A percentile compares a stretch with the other conserved stretches of the same genome.
phyloP scores from a whole-genome alignment of 2,113 vertebrate genomes.

The Orcinus orca region DNA sequence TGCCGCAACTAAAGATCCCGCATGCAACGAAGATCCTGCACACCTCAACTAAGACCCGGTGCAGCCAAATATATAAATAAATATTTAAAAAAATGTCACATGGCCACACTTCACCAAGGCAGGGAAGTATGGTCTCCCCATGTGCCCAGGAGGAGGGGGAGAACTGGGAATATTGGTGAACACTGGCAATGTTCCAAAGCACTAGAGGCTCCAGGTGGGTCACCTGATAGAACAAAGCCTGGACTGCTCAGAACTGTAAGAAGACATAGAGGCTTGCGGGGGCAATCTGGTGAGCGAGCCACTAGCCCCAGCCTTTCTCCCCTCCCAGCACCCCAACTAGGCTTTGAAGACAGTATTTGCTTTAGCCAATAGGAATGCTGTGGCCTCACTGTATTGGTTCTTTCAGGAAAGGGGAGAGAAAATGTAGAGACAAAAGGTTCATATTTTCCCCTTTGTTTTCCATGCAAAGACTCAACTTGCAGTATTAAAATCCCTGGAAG shows the following conservation, averaged over 20 bases:
- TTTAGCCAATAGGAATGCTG: background rate
- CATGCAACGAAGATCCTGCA: no score
- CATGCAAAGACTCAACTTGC: background rate
- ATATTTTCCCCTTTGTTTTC: constrained; percentile 21
- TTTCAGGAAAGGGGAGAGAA: constrained; percentile 43
- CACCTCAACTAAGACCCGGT: no score
- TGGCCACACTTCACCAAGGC: background rate
- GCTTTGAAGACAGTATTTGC: background rate
- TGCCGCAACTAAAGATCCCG: no score
- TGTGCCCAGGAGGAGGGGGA: background rate
- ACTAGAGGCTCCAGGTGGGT: background rate
- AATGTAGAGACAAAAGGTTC: background rate
- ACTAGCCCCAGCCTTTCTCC: background rate
- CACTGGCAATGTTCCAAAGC: background rate
- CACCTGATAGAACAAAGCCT: background rate
- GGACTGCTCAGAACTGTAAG: background rate
- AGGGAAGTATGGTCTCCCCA: background rate
- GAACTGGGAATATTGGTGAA: background rate
- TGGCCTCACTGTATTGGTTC: background rate
- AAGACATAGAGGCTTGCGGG: background rate
- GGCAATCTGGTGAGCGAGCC: background rate
- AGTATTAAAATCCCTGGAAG: background rate
- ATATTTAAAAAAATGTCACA: background rate
- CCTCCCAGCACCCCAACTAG: background rate
- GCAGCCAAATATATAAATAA: no score